Base-by-base conservation (phyloP, 2,888 invertebrate genomes). In the Epinotia nisella region DNA sequence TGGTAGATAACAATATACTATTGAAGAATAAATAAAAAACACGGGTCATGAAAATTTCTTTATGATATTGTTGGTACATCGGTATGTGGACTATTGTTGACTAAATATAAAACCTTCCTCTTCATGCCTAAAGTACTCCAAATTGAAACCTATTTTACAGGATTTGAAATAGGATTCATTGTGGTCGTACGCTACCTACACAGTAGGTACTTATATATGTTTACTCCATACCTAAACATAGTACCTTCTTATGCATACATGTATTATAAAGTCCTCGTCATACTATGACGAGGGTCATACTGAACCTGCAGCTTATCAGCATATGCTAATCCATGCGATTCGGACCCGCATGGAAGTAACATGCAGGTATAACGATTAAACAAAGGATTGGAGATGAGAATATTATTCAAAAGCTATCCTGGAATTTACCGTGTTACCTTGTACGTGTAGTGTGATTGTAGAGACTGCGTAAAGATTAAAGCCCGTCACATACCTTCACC, bases 251-350 rank as follows among this genome's bases (percentile, higher is more conserved):
- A 29, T 29, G n/a, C 0, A 24, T 19, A 17, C 17, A 19, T 19
- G 19, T 13, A 60, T 41, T 17, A 64, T 35, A 19, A 51, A 17
- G 29, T 51, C 11, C 0, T 3, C 35, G n/a, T 53, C 35, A 7
- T n/a, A n/a, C n/a, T n/a, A n/a, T n/a, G n/a, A n/a, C n/a, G n/a
- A n/a, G n/a, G n/a, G n/a, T 53, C 35, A 7, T 35, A 65, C 35
- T 24, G n/a, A 56, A 58, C 21, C 24, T 67, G 66, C 13, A 35
- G 17, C 17, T 64, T 73, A 69, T 73, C 73, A 58, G 64, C 24
- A 21, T 69, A 73, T 64, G 73, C 49, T 15, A 73, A 69, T 73
- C 39, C 9, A 65, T 59, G 49, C 49, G 58, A 73, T 68, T 53
- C 69, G 39, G 64, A 4, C 68, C 69, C 73, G 68, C 67, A 73